Conservation (phyloP, 2,888 invertebrate species). For the Apodemia duryi region DNA sequence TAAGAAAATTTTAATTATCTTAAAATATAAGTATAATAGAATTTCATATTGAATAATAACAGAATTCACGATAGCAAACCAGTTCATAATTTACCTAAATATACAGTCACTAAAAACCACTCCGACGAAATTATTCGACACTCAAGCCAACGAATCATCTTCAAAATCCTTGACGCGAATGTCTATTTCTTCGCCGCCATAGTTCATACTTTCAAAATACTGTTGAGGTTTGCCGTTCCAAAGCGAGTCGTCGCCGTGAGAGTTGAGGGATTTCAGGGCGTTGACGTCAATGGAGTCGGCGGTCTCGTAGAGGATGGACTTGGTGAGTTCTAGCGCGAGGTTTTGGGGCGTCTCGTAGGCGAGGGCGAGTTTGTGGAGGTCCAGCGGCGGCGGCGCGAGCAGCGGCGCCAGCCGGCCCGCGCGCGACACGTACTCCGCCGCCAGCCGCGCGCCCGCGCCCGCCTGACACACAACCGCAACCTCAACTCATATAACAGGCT, state of each 20-base stretch:
- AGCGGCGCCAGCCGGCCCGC: conserved; percentile 55
- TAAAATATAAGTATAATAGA: conserved; percentile 8
- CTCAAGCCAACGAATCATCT: conserved; percentile 52
- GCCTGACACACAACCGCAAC: conserved; percentile 17
- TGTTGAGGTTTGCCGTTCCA: conserved; percentile 76
- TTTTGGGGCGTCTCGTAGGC: conserved; percentile 56
- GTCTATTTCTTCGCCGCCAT: conserved; percentile 48
- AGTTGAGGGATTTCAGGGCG: conserved; percentile 40
- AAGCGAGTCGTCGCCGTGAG: conserved; percentile 68
- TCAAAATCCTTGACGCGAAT: conserved; percentile 43
- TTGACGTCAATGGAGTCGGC: conserved; percentile 52
- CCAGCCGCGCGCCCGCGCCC: conserved; percentile 29
- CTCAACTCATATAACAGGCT: not conserved
- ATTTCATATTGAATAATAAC: conserved; percentile 4
- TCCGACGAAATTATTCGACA: not conserved
- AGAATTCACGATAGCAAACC: conserved; percentile 5
- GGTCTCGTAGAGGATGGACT: conserved; percentile 55
- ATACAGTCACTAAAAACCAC: not conserved
- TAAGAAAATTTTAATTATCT: not conserved
- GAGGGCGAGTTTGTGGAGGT: conserved; percentile 31
- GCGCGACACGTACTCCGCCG: conserved; percentile 63
- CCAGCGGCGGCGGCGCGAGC: conserved; percentile 27
- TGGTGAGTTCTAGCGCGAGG: conserved; percentile 52
- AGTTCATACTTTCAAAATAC: conserved; percentile 84
- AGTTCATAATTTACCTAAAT: not conserved